Percentiles rank a stretch among this genome's conserved stretches.
Conservation (phyloP, 2,888 invertebrate genomes). For the Orchesella flavescens region DNA sequence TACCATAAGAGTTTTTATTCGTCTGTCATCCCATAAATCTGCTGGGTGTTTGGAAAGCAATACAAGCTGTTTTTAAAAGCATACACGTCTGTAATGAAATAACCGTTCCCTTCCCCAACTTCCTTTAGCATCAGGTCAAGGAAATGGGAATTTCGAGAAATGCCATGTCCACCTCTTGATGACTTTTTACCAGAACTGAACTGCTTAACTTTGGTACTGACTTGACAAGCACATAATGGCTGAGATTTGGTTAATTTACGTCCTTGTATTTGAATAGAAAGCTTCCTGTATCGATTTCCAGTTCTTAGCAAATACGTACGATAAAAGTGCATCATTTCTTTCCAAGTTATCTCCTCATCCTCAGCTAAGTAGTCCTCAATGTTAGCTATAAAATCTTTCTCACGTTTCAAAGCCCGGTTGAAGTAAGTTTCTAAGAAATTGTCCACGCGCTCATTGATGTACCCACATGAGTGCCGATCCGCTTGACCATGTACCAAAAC, state of each 20-base stretch:
- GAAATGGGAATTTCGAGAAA: slow-evolving; percentile 19
- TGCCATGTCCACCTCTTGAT: slow-evolving; percentile 3
- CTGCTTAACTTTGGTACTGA: no score
- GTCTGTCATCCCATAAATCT: no score
- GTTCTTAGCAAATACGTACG: no score
- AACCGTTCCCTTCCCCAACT: slow-evolving; percentile 40
- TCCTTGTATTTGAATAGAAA: no score
- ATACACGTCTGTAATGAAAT: slow-evolving; percentile 44
- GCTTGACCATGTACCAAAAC: slow-evolving; percentile 28
- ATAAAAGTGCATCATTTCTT: no score
- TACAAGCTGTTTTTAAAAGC: slow-evolving; percentile 22
- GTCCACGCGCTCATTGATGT: no score
- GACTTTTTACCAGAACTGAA: slow-evolving; percentile 28
- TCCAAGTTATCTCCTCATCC: no score
- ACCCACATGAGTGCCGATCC: not conserved
- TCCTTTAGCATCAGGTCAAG: slow-evolving; percentile 8
- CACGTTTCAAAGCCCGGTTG: slow-evolving; percentile 6
- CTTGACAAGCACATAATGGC: no score
- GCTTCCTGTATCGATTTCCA: no score
- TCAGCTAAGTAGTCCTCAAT: no score
- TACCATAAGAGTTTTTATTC: no score
- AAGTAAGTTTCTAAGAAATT: not conserved
- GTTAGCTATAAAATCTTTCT: not conserved
- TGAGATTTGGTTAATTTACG: no score
- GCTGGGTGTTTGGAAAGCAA: slow-evolving; percentile 12